Conservation (phyloP, 2,797 vertebrate genomes). For the Chaetodon trifasciatus region DNA sequence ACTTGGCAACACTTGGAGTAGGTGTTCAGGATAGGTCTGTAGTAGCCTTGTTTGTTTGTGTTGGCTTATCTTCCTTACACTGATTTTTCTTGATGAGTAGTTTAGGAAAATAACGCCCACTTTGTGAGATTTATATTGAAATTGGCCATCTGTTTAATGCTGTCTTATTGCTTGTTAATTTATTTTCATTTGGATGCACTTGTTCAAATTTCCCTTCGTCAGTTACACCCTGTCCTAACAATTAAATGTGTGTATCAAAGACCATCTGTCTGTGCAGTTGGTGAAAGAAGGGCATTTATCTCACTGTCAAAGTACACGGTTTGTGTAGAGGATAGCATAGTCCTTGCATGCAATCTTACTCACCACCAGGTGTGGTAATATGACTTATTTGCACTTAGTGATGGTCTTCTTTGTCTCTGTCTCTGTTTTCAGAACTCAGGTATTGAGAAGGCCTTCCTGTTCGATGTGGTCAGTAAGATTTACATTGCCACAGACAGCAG, state of each 20-base stretch:
- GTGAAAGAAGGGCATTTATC: background rate
- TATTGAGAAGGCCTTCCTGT: slow-evolving; percentile 94
- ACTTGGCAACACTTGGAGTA: too few species aligned
- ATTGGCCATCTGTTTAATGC: background rate
- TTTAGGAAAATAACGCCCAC: background rate
- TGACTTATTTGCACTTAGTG: background rate
- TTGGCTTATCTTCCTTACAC: background rate
- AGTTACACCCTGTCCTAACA: background rate
- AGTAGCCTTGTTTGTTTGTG: too few species aligned
- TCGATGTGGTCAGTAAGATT: slow-evolving; percentile 97
- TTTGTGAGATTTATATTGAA: background rate
- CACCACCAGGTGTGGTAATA: background rate
- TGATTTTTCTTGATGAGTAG: background rate
- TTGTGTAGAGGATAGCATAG: background rate
- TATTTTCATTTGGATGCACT: background rate
- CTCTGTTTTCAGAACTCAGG: slow-evolving; percentile 87
- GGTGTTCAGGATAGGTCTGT: too few species aligned
- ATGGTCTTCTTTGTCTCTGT: background rate
- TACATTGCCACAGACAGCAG: slow-evolving; percentile 95
- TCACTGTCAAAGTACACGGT: background rate
- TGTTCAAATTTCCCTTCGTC: background rate
- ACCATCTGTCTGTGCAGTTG: background rate
- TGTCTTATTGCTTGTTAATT: background rate
- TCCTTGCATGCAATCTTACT: background rate
- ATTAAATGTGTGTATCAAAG: background rate